These are phyloP conservation scores for Lymantria monacha DNA, from an alignment of 2,888 invertebrate genomes.

Conservation along the genomic window DNA sequence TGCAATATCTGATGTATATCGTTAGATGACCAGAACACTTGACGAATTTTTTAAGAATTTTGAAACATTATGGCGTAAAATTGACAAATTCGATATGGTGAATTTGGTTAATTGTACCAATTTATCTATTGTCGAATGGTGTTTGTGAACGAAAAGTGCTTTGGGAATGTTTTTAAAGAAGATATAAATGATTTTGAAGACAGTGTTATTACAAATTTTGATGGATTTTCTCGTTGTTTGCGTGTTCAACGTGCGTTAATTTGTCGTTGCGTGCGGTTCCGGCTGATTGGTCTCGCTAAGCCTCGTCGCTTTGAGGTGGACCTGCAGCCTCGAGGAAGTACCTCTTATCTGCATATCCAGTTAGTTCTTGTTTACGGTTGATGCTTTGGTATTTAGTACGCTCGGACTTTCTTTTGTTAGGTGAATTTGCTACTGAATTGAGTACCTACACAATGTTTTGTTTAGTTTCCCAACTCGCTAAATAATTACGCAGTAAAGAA, in stretches of 20 bases:
- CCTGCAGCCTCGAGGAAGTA: constrained; percentile 45
- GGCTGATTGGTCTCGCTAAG: constrained; percentile 45
- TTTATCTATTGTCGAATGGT: constrained; percentile 22
- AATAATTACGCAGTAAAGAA: constrained; percentile 10
- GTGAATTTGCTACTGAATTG: constrained; percentile 23
- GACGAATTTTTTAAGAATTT: constrained; percentile 3
- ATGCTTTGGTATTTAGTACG: constrained; percentile 52
- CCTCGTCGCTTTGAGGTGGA: constrained; percentile 42
- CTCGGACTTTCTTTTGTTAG: constrained; percentile 37
- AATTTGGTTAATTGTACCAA: constrained; percentile 18
- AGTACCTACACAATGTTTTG: constrained; percentile 7
- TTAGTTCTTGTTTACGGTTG: constrained; percentile 47
- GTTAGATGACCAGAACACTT: constrained; percentile 12
- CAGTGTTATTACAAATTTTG: constrained; percentile 47
- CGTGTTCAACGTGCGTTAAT: constrained; percentile 56
- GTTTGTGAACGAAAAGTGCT: constrained; percentile 2
- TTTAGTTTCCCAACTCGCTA: neutral
- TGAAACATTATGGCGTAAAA: constrained; percentile 9
- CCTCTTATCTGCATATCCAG: constrained; percentile 49
- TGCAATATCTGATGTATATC: constrained; percentile 27
- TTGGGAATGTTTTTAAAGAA: constrained; percentile 9
- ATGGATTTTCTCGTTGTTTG: constrained; percentile 41
- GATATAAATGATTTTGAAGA: constrained; percentile 13
- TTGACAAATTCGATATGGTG: constrained; percentile 19
- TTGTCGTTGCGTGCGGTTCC: constrained; percentile 54